phyloP scores from a whole-genome alignment of 2,888 invertebrate species.

The Drosophila paramelanica region DNA sequence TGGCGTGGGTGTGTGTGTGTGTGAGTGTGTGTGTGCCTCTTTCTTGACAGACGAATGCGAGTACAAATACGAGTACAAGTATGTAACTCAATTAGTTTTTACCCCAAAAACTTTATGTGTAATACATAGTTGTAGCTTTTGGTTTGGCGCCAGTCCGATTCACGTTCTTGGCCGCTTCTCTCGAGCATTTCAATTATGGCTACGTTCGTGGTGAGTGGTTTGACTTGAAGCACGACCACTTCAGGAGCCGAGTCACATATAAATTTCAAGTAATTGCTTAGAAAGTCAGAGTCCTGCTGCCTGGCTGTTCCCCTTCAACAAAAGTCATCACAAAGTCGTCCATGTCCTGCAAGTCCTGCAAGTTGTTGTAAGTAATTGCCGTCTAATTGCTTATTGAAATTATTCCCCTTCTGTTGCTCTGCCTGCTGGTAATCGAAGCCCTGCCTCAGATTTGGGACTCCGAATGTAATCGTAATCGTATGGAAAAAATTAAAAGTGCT shows the following conservation, averaged over 20 bases:
- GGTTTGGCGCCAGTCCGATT: slow-evolving; percentile 42
- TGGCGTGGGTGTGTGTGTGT: slow-evolving; percentile 9
- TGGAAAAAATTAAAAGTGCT: slow-evolving; percentile 34
- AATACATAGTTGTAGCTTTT: slow-evolving; percentile 62
- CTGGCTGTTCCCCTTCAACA: slow-evolving; percentile 37
- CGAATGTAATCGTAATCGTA: slow-evolving; percentile 34
- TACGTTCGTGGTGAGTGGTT: slow-evolving; percentile 40
- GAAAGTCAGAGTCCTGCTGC: slow-evolving; percentile 47
- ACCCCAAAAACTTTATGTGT: slow-evolving; percentile 61
- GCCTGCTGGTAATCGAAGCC: slow-evolving; percentile 39
- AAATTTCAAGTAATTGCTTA: slow-evolving; percentile 76
- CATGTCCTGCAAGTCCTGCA: slow-evolving; percentile 38
- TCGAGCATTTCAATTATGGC: slow-evolving; percentile 74
- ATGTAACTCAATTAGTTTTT: slow-evolving; percentile 80
- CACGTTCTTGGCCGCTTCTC: slow-evolving; percentile 53
- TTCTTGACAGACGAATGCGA: slow-evolving; percentile 29
- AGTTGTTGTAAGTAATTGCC: slow-evolving; percentile 78
- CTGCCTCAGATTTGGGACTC: slow-evolving; percentile 18
- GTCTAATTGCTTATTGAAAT: slow-evolving; percentile 77
- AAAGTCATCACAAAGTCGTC: slow-evolving; percentile 52
- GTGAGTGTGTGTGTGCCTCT: not conserved
- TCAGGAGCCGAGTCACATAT: slow-evolving; percentile 67
- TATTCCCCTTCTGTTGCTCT: slow-evolving; percentile 35
- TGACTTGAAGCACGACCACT: slow-evolving; percentile 49
- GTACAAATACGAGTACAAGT: slow-evolving; percentile 42